These are phyloP conservation scores for Gasterosteus aculeatus DNA, from an alignment of 2,113 vertebrate genomes.

Conservation along the genomic window DNA sequence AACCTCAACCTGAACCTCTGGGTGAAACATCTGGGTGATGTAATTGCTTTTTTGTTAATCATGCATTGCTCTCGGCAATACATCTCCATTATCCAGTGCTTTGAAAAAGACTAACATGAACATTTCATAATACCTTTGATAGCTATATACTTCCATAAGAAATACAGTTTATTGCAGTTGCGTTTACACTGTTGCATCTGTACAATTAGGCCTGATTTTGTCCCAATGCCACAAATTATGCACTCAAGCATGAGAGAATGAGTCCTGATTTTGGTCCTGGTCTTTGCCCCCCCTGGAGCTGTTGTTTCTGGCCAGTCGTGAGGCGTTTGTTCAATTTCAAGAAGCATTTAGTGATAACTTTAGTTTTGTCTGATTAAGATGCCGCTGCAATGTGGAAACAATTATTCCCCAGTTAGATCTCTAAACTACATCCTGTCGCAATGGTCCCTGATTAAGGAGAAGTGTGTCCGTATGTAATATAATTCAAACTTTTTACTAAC, in stretches of 20 bases:
- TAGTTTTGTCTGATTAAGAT: slow-evolving; percentile 28
- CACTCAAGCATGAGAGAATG: slow-evolving; percentile 27
- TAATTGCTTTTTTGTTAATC: slow-evolving; percentile 3
- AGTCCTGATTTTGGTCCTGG: slow-evolving; percentile 16
- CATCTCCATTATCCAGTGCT: slow-evolving; percentile 21
- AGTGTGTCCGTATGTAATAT: slow-evolving; percentile 11
- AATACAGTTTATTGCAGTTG: slow-evolving; percentile 3
- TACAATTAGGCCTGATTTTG: slow-evolving; percentile 1
- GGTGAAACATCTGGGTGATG: slow-evolving; percentile 4
- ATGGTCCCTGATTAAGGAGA: slow-evolving; percentile 7
- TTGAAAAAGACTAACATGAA: slow-evolving; percentile 6
- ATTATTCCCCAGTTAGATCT: slow-evolving; percentile 33
- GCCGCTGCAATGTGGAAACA: slow-evolving; percentile 45
- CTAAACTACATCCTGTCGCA: slow-evolving; percentile 36
- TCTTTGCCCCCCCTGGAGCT: slow-evolving; percentile 24
- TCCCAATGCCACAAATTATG: slow-evolving; percentile 32
- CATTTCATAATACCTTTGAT: neutral
- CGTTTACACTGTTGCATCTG: neutral
- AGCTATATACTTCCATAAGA: neutral
- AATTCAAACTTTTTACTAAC: slow-evolving; percentile 15
- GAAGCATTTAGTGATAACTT: slow-evolving; percentile 38
- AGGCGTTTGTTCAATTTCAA: slow-evolving; percentile 20
- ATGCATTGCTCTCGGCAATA: slow-evolving; percentile 16
- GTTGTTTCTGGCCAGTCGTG: slow-evolving; percentile 44
- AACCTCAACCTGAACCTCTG: slow-evolving; percentile 23